Conservation (phyloP, 1,140 invertebrate genomes). For the Drosophila tristis region DNA sequence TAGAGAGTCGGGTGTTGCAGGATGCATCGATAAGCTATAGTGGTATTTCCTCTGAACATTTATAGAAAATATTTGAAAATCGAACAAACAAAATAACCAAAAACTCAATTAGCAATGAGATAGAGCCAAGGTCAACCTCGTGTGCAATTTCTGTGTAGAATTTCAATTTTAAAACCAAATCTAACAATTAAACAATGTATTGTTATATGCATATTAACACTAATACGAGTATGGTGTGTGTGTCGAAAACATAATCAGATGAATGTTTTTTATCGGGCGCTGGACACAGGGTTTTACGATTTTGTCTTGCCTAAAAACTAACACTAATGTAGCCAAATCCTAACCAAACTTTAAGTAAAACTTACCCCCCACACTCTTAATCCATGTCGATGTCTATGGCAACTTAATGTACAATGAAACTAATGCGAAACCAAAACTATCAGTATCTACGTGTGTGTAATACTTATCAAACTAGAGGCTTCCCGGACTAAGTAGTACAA, state of each 20-base stretch:
- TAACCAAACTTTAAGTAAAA: constrained; percentile 27
- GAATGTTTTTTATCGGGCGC: constrained; percentile 56
- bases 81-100: constrained; percentile 15
- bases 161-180: constrained; percentile 55
- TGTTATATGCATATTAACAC: constrained; percentile 41
- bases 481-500: constrained; percentile 78
- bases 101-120: constrained; percentile 25
- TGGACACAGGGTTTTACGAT: constrained; percentile 54
- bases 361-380: constrained; percentile 48
- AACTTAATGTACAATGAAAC: constrained; percentile 51
- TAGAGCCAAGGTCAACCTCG: constrained; percentile 48
- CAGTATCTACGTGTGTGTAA: constrained; percentile 59
- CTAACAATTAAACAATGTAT: constrained; percentile 40
- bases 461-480: constrained; percentile 76
- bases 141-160: constrained; percentile 74
- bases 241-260: constrained; percentile 69
- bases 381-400: constrained; percentile 56
- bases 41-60: constrained; percentile 20
- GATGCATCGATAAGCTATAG: constrained; percentile 18
- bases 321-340: not conserved
- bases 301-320: constrained; percentile 46
- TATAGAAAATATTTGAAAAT: constrained; percentile 13
- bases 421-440: constrained; percentile 56
- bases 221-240: constrained; percentile 36
- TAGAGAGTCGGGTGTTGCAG: constrained; percentile 32